Evolutionary conservation across 2,797 vertebrate species (phyloP).

Genomic region (Acanthopagrus latus): DNA sequence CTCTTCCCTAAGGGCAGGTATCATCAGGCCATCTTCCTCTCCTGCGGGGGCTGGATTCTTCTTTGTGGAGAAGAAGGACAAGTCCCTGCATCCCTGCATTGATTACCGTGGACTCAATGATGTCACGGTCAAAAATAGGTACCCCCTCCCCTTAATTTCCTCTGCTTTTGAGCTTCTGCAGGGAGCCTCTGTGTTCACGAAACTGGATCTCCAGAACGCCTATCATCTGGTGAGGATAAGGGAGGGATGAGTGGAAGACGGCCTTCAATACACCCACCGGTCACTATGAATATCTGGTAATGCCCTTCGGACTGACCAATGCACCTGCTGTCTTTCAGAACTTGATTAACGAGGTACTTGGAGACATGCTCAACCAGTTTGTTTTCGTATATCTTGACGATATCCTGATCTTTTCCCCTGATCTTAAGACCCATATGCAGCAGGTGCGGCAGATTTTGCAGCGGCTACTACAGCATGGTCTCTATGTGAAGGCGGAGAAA

Average conservation of each 20-base stretch:
- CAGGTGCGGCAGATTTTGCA: background rate
- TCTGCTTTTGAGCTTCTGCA: background rate
- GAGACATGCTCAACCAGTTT: background rate
- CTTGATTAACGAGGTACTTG: too few species aligned
- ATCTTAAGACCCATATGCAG: background rate
- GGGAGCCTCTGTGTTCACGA: background rate
- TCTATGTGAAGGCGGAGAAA: background rate
- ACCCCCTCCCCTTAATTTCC: background rate
- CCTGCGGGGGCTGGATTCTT: background rate
- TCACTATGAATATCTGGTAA: background rate
- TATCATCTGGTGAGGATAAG: background rate
- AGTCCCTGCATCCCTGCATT: background rate
- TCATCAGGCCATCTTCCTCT: background rate
- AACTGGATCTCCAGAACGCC: background rate
- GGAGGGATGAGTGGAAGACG: background rate
- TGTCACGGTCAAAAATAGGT: background rate
- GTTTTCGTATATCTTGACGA: background rate
- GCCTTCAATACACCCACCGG: background rate
- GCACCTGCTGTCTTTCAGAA: too few species aligned
- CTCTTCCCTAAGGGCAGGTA: background rate
- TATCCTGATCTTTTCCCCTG: background rate
- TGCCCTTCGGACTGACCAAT: background rate
- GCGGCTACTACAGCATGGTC: background rate
- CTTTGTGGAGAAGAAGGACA: background rate
- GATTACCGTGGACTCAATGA: background rate